Evolutionary conservation across 92 coral and sea anemone species (phyloP), one percentile per base, ranked within the genome.

Genomic region (Porites lobata): DNA sequence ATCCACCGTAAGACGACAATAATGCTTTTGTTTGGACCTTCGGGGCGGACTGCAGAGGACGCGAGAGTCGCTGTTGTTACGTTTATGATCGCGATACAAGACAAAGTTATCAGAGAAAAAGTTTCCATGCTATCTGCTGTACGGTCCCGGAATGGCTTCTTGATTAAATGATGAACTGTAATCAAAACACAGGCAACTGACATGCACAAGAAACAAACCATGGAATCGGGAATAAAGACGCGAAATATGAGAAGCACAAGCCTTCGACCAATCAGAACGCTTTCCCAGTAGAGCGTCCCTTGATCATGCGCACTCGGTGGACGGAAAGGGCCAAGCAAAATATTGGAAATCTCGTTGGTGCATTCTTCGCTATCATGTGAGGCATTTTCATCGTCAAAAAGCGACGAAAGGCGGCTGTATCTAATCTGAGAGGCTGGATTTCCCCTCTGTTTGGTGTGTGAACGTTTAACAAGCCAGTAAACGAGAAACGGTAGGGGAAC

Each of bases 271-370:
- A 83, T 91, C 85, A 91, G 81, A 61, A 91, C 84, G 29, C 94
- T 86, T 75, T 91, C 94, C 94, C 94, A 91, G 72, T 91, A 86
- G 71, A 91, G 85, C 8, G 91, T 76, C 21, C 94, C 94, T 65
- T 68, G 57, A 63, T 88, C 84, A 69, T 76, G 64, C 69, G 62
- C 68, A 54, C 56, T 18, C 5, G 94, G 91, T 6, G 85, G 72
- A 66, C 94, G 80, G 69, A 82, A 91, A 6, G 94, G 91, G 6
- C 91, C 94, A 51, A 70, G 87, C 59, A 91, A 71, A 20, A 91
- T 89, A 7, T 82, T 76, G 38, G 86, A 90, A 18, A 87, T 77
- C n/a, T 83, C 93, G 8, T 85, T 29, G 53, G 66, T 66, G 82
- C 69, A 70, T 63, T 62, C 72, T 2, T 22, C 72, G 13, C 50